Evolutionary conservation across 2,797 vertebrate species (phyloP), one percentile per base, ranked within the genome.

Genomic region (Cephalopachus bancanus): DNA sequence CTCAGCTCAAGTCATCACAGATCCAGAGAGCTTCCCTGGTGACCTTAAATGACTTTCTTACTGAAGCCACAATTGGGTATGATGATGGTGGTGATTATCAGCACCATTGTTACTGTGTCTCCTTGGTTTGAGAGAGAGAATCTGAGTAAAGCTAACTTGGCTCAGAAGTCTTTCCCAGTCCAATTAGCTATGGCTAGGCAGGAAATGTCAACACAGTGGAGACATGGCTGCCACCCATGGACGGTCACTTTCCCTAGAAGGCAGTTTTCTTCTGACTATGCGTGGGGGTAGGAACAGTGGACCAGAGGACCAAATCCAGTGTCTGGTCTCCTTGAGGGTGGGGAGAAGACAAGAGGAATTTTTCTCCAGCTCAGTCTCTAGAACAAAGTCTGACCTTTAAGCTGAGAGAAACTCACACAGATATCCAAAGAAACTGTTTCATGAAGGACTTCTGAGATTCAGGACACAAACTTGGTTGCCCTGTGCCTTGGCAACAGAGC

Each of bases 231-330:
- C 71, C 57, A 0, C n/a, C 57, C 33, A 37, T 14, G 28, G 76
- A 26, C 16, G 59, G 22, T 44, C 44, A 44, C 44, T 44, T 44
- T 44, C 44, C 44, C 44, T 44, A 44, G 44, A 44, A 44, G 44
- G 0, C 2, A 0, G 22, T 17, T 37, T 17, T 20, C n/a, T 49
- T 24, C n/a, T 4, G 33, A 26, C 1, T 57, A 37, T 17, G 0
- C 24, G 0, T 10, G 24, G 24, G 22, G 28, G 51, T 59, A 3
- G 7, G n/a, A n/a, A 57, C 83, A 84, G n/a, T 4, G 11, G 37
- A 8, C 22, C 37, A 30, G 76, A 80, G 67, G 49, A 78, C 30
- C 37, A 93, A 93, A 10, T 55, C 24, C 10, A 74, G 33, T 8
- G 44, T 53, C 78, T 91, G 69, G 24, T 44, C 26, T 65, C 15